phyloP scores from a whole-genome alignment of 2,113 vertebrate species.

The Cyanoderma ruficeps region DNA sequence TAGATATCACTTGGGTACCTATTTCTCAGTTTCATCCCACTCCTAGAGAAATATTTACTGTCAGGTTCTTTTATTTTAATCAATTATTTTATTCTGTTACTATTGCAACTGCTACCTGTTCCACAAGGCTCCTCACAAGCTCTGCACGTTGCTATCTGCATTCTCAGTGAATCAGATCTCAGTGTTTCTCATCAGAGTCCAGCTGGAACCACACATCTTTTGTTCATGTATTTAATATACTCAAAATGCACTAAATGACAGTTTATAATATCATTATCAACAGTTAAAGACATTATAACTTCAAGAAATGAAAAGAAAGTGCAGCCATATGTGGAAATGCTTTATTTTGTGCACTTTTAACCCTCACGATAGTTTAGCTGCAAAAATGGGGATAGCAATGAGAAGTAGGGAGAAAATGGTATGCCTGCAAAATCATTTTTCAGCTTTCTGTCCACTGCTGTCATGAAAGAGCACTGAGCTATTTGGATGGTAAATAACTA shows the following conservation, averaged over 20 bases:
- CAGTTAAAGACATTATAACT: constrained; percentile 83
- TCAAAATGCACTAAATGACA: constrained; percentile 79
- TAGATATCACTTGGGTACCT: not conserved
- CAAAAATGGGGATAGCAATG: constrained; percentile 31
- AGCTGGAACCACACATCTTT: constrained; percentile 63
- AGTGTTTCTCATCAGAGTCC: constrained; percentile 61
- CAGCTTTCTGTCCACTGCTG: constrained; percentile 35
- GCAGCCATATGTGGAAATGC: constrained; percentile 80
- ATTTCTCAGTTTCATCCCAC: not conserved
- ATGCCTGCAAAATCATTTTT: constrained; percentile 67
- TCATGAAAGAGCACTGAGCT: constrained; percentile 55
- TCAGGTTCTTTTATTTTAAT: not conserved
- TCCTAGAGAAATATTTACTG: not conserved
- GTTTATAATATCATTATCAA: constrained; percentile 85
- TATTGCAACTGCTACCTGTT: not conserved
- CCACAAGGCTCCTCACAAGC: not conserved
- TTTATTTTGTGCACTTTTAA: constrained; percentile 78
- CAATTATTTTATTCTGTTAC: not conserved
- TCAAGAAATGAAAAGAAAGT: constrained; percentile 81
- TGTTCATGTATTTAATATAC: constrained; percentile 75
- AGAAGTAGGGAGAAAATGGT: constrained; percentile 10
- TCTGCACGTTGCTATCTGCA: not conserved
- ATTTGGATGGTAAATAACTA: constrained; percentile 76
- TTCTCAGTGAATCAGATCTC: not conserved
- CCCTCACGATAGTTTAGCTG: constrained; percentile 63